Evolutionary conservation across 30 jellyfish, hydroid and myxozoan genomes (phyloP), one percentile per base, ranked within the genome.

Genomic region (Cassiopea xamachana): DNA sequence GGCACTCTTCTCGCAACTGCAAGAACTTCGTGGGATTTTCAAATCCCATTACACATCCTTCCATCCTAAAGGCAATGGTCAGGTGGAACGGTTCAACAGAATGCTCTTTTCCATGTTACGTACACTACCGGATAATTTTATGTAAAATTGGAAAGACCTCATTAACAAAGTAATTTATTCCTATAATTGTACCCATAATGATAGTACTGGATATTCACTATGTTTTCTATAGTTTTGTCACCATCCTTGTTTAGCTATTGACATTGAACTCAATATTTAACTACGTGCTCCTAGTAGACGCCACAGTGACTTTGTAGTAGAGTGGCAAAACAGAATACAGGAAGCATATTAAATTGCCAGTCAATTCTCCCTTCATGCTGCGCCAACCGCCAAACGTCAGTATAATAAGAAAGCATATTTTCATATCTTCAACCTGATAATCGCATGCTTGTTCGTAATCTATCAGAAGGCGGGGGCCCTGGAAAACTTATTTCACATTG

Each of bases 41-140:
- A 90, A 72, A 87, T 43, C 85, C 73, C 67, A 91, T 7, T 82
- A 93, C 16, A 75, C 97, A 12, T 91, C 90, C 46, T 90, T 82
- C 59, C 93, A 73, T 76, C 97, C 90, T 8, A 90, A 70, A 77
- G 61, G 67, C 47, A 71, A 71, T 45, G 93, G 89, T 72, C 43
- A 19, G 45, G 16, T 27, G 8, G 93, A 85, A 46, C 59, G 93
- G 48, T 50, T 85, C 43, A 85, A 85, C 59, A 17, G 60, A 6
- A 85, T 89, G 15, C 68, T 85, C 18, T 18, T 85, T 0, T 17
- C 46, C 9, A 85, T 85, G 93, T 16, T 74, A 7, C 43, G 79
- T 7, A 85, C 89, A 12, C 60, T 85, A 27, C 47, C 93, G 8
- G 87, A 75, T 39, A 77, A 77, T 60, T 75, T 81, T 50, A 90